Percentiles rank a stretch among this genome's conserved stretches.
These are phyloP conservation scores for Anthrax anthrax DNA, from an alignment of 2,888 invertebrate genomes.

Conservation along the genomic window DNA sequence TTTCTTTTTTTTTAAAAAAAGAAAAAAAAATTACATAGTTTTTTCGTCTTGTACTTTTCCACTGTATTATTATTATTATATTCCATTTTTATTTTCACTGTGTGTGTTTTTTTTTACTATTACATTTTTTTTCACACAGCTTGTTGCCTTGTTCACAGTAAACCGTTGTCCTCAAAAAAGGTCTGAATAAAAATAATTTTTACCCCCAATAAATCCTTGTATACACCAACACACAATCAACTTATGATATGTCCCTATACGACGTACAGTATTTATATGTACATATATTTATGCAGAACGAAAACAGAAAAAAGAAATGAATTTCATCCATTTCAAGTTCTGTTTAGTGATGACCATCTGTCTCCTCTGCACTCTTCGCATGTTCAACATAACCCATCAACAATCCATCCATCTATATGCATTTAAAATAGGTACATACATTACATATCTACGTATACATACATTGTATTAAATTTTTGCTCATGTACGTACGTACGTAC, in stretches of 20 bases:
- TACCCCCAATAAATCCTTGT: constrained; percentile 7
- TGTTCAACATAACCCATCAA: too few relatives aligned
- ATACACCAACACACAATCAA: constrained; percentile 3
- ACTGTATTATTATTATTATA: neutral
- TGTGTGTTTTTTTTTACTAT: neutral
- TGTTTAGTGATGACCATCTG: constrained; percentile 5
- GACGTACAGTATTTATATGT: neutral
- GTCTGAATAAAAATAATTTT: constrained; percentile 4
- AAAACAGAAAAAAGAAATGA: constrained; percentile 3
- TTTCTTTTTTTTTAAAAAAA: too few relatives aligned
- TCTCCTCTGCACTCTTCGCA: neutral
- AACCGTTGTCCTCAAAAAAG: constrained; percentile 2
- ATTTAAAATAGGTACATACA: too few relatives aligned
- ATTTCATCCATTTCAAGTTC: constrained; percentile 4
- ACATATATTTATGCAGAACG: neutral
- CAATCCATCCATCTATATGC: too few relatives aligned
- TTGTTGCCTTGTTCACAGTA: constrained; percentile 7
- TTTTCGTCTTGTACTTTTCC: neutral
- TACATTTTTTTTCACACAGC: constrained; percentile 1
- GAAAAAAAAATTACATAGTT: too few relatives aligned
- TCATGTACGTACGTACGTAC: too few relatives aligned
- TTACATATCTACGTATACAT: too few relatives aligned
- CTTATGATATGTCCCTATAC: too few relatives aligned
- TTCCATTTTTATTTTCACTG: neutral
- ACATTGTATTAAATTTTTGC: too few relatives aligned